These are phyloP conservation scores for Centroberyx gerrardi DNA, from an alignment of 2,797 vertebrate genomes.

Conservation along the genomic window DNA sequence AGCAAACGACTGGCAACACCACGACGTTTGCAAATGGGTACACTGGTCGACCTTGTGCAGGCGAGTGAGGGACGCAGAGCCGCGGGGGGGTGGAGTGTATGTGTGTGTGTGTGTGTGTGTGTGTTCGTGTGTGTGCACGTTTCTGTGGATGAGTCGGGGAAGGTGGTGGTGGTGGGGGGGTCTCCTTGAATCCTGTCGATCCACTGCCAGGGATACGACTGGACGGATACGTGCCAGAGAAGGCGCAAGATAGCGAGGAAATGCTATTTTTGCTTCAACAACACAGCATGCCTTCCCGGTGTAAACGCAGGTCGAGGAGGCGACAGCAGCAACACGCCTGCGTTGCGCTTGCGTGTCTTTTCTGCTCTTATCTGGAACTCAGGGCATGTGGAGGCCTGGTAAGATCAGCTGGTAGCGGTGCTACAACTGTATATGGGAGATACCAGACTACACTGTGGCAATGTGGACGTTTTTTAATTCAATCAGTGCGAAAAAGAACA, in stretches of 20 bases:
- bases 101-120: neutral
- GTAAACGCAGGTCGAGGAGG: constrained; percentile 49
- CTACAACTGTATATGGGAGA: constrained; percentile 4
- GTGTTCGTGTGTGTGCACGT: neutral
- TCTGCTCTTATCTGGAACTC: constrained; percentile 27
- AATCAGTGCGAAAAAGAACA: constrained; percentile 41
- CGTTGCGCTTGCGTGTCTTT: constrained; percentile 31
- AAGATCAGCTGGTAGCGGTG: constrained; percentile 55
- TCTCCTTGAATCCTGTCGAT: constrained; percentile 75
- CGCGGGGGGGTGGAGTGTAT: constrained; percentile 29
- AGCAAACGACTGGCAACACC: constrained; percentile 60
- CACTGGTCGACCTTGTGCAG: constrained; percentile 83
- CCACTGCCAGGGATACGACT: constrained; percentile 48
- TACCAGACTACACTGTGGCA: neutral
- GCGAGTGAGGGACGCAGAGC: constrained; percentile 67
- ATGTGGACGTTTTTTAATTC: constrained; percentile 48
- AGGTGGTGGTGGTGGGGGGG: constrained; percentile 5
- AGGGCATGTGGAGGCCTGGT: constrained; percentile 55
- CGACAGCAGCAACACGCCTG: constrained; percentile 15
- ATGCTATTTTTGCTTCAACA: constrained; percentile 74
- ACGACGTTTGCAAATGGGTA: constrained; percentile 68
- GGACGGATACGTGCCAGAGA: constrained; percentile 68
- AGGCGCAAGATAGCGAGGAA: constrained; percentile 64
- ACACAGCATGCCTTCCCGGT: constrained; percentile 59
- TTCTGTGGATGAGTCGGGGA: neutral